These are phyloP conservation scores for Agrotis exclamationis DNA, from an alignment of 2,888 invertebrate species.

Conservation along the genomic window DNA sequence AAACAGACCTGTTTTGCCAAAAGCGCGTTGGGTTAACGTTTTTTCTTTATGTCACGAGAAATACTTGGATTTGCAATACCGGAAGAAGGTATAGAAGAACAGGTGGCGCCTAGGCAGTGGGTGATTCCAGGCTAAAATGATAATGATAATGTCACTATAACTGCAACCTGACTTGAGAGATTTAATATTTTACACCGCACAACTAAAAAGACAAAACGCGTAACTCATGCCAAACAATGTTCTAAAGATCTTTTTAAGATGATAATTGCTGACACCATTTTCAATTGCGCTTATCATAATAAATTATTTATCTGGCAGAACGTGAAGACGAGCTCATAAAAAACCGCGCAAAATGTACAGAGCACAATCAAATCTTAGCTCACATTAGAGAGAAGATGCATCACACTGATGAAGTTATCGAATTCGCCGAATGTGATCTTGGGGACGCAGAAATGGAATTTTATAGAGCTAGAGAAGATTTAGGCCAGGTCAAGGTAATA, in stretches of 20 bases:
- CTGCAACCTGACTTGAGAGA: neutral
- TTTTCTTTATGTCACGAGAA: neutral
- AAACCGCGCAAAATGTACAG: slow-evolving; percentile 85
- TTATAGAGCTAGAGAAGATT: slow-evolving; percentile 82
- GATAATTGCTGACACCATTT: slow-evolving; percentile 29
- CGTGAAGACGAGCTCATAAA: slow-evolving; percentile 87
- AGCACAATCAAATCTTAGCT: slow-evolving; percentile 87
- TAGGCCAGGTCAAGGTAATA: slow-evolving; percentile 81
- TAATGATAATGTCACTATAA: neutral
- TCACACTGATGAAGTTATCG: slow-evolving; percentile 87
- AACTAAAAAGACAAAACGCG: neutral
- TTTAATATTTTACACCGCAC: neutral
- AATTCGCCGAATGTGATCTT: slow-evolving; percentile 84
- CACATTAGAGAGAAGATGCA: slow-evolving; percentile 89
- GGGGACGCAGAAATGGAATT: slow-evolving; percentile 85
- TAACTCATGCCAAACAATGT: slow-evolving; percentile 1
- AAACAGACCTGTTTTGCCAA: no score
- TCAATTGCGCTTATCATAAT: slow-evolving; percentile 32
- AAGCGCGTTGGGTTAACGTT: neutral
- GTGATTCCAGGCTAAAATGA: neutral
- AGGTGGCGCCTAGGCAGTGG: neutral
- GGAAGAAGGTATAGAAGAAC: neutral
- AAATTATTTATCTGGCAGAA: slow-evolving; percentile 71
- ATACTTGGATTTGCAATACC: neutral
- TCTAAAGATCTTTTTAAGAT: slow-evolving; percentile 40